A percentile compares a stretch with the other conserved stretches of the same genome.
Conservation (phyloP, 2,113 vertebrate genomes). For the Gobiocypris rarus region DNA sequence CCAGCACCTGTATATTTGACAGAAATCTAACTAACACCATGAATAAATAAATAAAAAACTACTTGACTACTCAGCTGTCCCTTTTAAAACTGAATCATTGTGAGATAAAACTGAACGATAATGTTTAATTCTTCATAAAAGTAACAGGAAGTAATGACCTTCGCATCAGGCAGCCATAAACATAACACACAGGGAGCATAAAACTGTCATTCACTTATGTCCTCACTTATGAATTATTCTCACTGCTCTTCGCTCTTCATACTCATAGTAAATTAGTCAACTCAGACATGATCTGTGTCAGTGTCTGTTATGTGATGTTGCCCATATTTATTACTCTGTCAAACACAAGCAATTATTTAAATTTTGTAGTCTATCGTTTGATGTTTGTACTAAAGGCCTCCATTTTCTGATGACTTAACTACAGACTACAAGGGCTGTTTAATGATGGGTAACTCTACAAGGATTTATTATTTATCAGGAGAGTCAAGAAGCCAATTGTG, state of each 20-base stretch:
- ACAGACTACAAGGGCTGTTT: neutral
- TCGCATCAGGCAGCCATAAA: neutral
- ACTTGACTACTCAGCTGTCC: neutral
- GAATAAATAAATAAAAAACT: no score
- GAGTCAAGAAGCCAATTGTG: slow-evolving; percentile 1
- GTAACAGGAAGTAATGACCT: neutral
- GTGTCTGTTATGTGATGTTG: neutral
- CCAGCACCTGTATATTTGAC: no score
- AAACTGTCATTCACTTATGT: neutral
- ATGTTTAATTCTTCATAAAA: neutral
- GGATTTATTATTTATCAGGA: slow-evolving; percentile 4
- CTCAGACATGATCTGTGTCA: neutral
- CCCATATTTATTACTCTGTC: neutral
- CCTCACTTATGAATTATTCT: neutral
- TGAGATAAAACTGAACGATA: neutral
- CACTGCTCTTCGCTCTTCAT: neutral
- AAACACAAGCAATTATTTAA: neutral
- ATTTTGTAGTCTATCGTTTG: neutral
- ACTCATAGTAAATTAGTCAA: neutral
- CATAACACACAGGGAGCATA: neutral
- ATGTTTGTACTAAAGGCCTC: neutral
- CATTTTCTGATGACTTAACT: neutral
- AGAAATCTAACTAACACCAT: no score
- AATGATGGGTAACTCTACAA: neutral
- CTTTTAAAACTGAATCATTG: neutral